phyloP scores from a whole-genome alignment of 2,113 vertebrate species.

The Gymnorhina tibicen region DNA sequence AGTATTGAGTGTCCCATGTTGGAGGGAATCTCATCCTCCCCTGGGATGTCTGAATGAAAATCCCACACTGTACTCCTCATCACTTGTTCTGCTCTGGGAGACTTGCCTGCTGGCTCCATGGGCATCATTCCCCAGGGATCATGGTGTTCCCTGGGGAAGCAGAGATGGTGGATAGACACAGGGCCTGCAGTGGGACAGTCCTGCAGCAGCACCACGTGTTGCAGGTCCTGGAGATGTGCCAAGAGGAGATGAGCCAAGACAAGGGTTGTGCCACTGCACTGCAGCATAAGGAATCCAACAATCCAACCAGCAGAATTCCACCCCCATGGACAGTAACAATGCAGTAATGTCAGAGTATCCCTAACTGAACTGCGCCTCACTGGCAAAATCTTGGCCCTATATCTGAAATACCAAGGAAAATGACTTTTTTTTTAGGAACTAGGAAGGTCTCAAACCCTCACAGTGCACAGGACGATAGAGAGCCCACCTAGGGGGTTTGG shows the following conservation, averaged over 20 bases:
- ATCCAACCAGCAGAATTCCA: not conserved
- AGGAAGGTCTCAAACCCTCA: not conserved
- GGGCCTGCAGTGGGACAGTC: not conserved
- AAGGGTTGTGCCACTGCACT: not conserved
- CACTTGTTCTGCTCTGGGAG: not conserved
- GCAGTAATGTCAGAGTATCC: not conserved
- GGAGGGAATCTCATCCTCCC: not conserved
- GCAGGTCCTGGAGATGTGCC: not conserved
- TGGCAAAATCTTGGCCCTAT: not conserved
- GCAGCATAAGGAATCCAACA: not conserved
- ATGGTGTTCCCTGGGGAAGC: not conserved
- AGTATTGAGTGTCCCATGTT: not conserved
- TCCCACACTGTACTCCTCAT: not conserved
- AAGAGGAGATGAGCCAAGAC: not conserved
- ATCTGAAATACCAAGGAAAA: not conserved
- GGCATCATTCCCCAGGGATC: not conserved
- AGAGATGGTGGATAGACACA: not conserved
- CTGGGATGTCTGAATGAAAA: not conserved
- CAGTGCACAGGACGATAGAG: not conserved
- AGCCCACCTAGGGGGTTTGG: not conserved
- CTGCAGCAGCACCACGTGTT: accelerated
- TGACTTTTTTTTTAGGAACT: accelerated
- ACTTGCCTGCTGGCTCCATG: not conserved
- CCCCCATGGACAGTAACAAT: not conserved
- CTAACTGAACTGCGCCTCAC: not conserved